A percentile compares a stretch with the other conserved stretches of the same genome.
Conservation (phyloP, 1,140 invertebrate species). For the Zophobas atratus region DNA sequence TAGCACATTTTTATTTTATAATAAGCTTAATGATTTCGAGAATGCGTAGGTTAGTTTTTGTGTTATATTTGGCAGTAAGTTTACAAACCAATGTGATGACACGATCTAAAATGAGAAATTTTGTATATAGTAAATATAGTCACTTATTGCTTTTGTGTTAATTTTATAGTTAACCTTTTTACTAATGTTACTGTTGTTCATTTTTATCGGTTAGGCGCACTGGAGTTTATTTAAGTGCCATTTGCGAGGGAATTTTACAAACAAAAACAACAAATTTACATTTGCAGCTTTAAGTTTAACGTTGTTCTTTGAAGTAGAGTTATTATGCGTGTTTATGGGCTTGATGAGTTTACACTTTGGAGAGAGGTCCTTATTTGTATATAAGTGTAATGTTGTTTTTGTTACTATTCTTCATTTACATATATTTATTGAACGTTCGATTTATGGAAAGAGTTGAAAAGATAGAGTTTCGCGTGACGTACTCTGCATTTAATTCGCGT, state of each 20-base stretch:
- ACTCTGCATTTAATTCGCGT: slow-evolving; percentile 28
- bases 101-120: slow-evolving; percentile 22
- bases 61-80: not conserved
- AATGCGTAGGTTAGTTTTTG: slow-evolving; percentile 19
- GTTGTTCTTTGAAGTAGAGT: not conserved
- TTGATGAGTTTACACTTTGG: not conserved
- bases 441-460: slow-evolving; percentile 18
- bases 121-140: slow-evolving; percentile 37
- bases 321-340: not conserved
- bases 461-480: not conserved
- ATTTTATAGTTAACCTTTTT: slow-evolving; percentile 34
- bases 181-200: slow-evolving; percentile 36
- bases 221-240: slow-evolving; percentile 36
- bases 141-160: slow-evolving; percentile 34
- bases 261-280: slow-evolving; percentile 26
- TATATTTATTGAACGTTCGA: slow-evolving; percentile 40
- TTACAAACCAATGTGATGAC: slow-evolving; percentile 23
- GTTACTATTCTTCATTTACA: slow-evolving; percentile 15
- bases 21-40: slow-evolving; percentile 32
- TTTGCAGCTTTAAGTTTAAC: slow-evolving; percentile 13
- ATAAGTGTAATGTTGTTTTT: slow-evolving; percentile 38
- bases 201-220: slow-evolving; percentile 21
- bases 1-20: slow-evolving; percentile 30
- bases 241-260: slow-evolving; percentile 16
- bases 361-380: slow-evolving; percentile 19